These are phyloP conservation scores for Dendrolimus punctatus DNA, from an alignment of 1,140 invertebrate genomes.

Conservation along the genomic window DNA sequence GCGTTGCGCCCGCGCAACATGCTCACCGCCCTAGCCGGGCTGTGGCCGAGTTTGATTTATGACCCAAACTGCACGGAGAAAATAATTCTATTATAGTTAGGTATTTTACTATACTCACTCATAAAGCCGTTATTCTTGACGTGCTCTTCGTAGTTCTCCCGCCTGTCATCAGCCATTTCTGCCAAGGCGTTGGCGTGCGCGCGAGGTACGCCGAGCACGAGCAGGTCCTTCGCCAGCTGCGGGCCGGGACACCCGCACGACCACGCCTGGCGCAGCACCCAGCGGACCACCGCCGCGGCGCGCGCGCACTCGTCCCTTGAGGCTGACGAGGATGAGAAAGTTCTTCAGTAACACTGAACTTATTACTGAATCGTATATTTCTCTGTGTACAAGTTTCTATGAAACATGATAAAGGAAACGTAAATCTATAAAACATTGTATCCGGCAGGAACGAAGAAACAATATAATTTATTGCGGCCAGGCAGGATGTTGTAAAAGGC, in stretches of 20 bases:
- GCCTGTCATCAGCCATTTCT: constrained; percentile 30
- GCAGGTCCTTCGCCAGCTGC: constrained; percentile 40
- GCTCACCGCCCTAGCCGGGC: too few species aligned
- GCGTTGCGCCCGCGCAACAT: too few species aligned
- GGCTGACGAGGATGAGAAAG: constrained; percentile 19
- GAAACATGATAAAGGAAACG: too few species aligned
- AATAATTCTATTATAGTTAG: too few species aligned
- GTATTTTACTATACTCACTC: constrained; percentile 23
- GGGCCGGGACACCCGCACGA: constrained; percentile 37
- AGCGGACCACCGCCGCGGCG: constrained; percentile 50
- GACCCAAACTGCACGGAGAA: too few species aligned
- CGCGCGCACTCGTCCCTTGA: constrained; percentile 54
- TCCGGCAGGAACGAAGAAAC: too few species aligned
- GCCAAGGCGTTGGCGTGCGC: constrained; percentile 47
- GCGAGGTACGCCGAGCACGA: constrained; percentile 50
- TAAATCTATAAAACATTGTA: too few species aligned
- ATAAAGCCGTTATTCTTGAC: constrained; percentile 38
- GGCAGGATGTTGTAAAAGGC: too few species aligned
- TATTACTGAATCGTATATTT: not conserved
- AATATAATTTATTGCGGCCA: too few species aligned
- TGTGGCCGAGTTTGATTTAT: too few species aligned
- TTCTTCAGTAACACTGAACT: not conserved
- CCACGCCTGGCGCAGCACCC: constrained; percentile 45
- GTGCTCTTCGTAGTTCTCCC: constrained; percentile 27
- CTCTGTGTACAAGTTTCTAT: too few species aligned